Conservation (phyloP, 2,888 invertebrate species). For the Drosophila neoperkinsi region DNA sequence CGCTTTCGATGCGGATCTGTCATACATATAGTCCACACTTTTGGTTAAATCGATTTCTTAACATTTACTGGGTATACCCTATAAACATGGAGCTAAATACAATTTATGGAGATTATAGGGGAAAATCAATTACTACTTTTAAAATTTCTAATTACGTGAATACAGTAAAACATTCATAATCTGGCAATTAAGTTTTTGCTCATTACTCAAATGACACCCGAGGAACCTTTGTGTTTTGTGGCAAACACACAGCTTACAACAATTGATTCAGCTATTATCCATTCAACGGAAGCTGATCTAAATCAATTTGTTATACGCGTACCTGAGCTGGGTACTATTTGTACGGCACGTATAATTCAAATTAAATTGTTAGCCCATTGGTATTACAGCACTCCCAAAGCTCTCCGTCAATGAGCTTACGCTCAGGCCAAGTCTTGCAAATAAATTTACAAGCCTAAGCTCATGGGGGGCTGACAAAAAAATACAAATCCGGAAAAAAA, state of each 20-base stretch:
- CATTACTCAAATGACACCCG: background rate
- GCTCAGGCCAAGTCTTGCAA: conserved; percentile 46
- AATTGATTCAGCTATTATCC: conserved; percentile 26
- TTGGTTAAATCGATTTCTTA: background rate
- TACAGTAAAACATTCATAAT: background rate
- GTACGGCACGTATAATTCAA: conserved; percentile 57
- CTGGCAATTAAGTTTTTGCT: background rate
- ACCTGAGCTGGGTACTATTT: conserved; percentile 1
- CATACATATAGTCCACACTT: background rate
- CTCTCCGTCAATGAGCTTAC: conserved; percentile 61
- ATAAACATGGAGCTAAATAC: background rate
- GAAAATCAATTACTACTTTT: background rate
- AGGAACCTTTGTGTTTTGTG: background rate
- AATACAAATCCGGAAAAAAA: background rate
- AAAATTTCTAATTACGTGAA: background rate
- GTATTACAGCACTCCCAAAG: conserved; percentile 58
- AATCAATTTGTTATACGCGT: conserved; percentile 6
- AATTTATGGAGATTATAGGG: background rate
- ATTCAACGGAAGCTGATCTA: conserved; percentile 4
- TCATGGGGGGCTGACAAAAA: conserved; percentile 28
- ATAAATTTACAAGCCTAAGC: conserved; percentile 68
- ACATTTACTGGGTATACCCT: background rate
- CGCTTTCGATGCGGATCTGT: background rate
- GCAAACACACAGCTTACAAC: background rate
- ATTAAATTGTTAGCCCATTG: conserved; percentile 73